Conservation (phyloP, 1,140 invertebrate genomes). For the Colletes gigas region DNA sequence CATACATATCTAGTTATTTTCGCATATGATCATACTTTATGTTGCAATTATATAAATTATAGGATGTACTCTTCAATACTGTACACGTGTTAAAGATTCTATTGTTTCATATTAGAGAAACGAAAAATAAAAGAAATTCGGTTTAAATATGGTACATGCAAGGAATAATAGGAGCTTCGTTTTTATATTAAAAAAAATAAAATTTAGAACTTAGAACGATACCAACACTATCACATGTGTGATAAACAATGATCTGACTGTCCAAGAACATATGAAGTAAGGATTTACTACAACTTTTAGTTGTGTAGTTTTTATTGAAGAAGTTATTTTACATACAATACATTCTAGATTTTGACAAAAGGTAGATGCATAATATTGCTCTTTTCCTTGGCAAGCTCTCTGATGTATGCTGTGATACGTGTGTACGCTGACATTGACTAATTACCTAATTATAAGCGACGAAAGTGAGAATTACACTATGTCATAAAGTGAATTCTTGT, state of each 20-base stretch:
- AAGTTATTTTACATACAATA: neutral
- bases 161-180: neutral
- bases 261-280: neutral
- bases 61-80: neutral
- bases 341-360: conserved; percentile 6
- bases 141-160: conserved; percentile 3
- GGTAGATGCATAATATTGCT: conserved; percentile 5
- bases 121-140: neutral
- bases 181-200: conserved; percentile 3
- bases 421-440: conserved; percentile 40
- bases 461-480: conserved; percentile 37
- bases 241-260: neutral
- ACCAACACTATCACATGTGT: neutral
- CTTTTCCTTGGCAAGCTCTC: conserved; percentile 19
- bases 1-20: neutral
- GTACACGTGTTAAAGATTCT: conserved; percentile 1
- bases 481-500: conserved; percentile 14
- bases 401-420: conserved; percentile 59
- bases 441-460: conserved; percentile 43
- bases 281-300: neutral
- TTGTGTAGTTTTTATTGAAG: neutral
- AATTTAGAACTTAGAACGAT: neutral
- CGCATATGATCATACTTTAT: conserved; percentile 1
- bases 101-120: conserved; percentile 10
- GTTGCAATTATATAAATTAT: neutral